Percentiles rank a stretch among this genome's conserved stretches.
phyloP scores from a whole-genome alignment of 1,140 invertebrate species.

The Anastrepha ludens region DNA sequence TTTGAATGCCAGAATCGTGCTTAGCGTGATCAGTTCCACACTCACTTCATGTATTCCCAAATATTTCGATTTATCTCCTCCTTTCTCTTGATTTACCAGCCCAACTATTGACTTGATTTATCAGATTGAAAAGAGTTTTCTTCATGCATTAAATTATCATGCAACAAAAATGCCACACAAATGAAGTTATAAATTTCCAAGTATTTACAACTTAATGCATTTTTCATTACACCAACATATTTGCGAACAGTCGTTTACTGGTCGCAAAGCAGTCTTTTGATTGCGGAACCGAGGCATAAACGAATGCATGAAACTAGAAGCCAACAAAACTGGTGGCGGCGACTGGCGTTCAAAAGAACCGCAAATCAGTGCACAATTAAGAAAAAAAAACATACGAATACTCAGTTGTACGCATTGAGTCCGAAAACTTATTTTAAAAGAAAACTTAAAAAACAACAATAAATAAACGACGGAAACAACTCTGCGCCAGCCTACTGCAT shows the following conservation, averaged over 20 bases:
- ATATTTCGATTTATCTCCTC: too few species aligned
- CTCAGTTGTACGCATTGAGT: background rate
- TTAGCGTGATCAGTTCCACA: too few species aligned
- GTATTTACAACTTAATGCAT: background rate
- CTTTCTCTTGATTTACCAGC: too few species aligned
- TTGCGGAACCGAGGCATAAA: background rate
- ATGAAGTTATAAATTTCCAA: slow-evolving; percentile 41
- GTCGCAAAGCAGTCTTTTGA: background rate
- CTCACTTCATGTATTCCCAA: too few species aligned
- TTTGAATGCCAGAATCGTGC: too few species aligned
- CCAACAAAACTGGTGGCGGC: background rate
- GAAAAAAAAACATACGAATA: background rate
- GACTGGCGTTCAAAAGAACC: background rate
- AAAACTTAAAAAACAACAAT: background rate
- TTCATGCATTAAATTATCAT: background rate
- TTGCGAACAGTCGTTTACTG: background rate
- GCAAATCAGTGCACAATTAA: background rate
- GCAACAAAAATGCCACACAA: background rate
- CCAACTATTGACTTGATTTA: background rate
- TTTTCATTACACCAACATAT: background rate
- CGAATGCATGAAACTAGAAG: too few species aligned
- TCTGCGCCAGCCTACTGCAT: too few species aligned
- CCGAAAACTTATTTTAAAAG: background rate
- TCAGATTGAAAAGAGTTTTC: background rate
- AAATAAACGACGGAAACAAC: background rate